Conservation (phyloP, 2,113 vertebrate genomes). For the Rhabdornis inornatus region DNA sequence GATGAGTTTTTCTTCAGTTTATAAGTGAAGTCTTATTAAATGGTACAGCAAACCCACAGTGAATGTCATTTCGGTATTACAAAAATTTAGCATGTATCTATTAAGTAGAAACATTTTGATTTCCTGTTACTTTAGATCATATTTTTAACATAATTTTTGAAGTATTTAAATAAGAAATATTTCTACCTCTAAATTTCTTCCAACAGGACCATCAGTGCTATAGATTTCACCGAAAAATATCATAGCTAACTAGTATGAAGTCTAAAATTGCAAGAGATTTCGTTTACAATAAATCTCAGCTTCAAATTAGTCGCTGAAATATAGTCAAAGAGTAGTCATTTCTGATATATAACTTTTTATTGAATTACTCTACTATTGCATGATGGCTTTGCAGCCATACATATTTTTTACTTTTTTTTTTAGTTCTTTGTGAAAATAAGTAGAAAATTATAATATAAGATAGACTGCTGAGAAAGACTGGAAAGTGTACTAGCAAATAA, state of each 20-base stretch:
- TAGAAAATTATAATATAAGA: not conserved
- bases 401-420: not conserved
- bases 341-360: fast-evolving
- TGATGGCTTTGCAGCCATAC: not conserved
- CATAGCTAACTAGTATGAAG: not conserved
- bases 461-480: not conserved
- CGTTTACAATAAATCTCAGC: not conserved
- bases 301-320: not conserved
- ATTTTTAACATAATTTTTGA: not conserved
- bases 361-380: not conserved
- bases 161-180: not conserved
- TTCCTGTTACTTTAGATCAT: not conserved
- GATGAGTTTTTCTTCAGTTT: not conserved
- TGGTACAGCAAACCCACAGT: not conserved
- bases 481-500: not conserved
- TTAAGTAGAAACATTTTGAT: not conserved
- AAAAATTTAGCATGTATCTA: not conserved
- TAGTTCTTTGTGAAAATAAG: not conserved
- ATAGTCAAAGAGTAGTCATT: not conserved
- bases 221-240: not conserved
- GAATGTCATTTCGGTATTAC: not conserved
- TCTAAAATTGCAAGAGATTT: not conserved
- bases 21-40: not conserved
- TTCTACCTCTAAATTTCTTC: not conserved
- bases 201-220: not conserved